Evolutionary conservation across 2,113 vertebrate species (phyloP), one percentile per base, ranked within the genome.

Genomic region (Archilochus colubris): DNA sequence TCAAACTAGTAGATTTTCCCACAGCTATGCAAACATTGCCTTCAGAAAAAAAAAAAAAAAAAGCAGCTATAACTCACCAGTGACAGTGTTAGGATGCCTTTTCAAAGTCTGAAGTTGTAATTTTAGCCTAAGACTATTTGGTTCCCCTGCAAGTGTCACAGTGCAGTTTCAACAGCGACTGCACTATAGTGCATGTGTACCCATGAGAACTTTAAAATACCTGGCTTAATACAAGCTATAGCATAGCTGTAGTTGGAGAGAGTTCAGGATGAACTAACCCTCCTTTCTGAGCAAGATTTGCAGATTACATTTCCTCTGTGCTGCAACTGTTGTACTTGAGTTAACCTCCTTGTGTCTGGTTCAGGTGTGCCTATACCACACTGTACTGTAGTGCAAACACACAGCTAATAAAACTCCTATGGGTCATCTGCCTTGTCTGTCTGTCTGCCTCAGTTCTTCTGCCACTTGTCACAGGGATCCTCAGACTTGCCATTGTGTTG

Each of bases 361-460:
- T 87, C 70, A 57, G 50, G 85, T 73, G 92, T 95, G 96, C 93
- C 89, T 89, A 69, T 54, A 76, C 88, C 91, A 95, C 81, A 82
- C 78, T 46, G 89, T 79, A 93, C 96, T 93, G 88, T 82, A 94
- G 95, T 77, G 95, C 96, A 70, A 94, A 88, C 0, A 24, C 96
- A 93, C 85, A 80, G n/a, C 63, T 31, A 95, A 96, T 96, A 94
- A 95, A 96, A 62, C 59, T 87, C 85, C 75, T 31, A 24, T 82
- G 82, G 82, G 43, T 82, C 72, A 77, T 0, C 22, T 62, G 67
- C 72, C 55, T 66, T 54, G 58, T 74, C 77, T 68, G 58, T 74
- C 77, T 68, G 48, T 31, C 76, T 68, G 82, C n/a, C 59, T 96
- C 38, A 4, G 14, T 55, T 72, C 78, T 44, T 91, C 25, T 55